Conservation (phyloP, 2,113 vertebrate species). For the Ovis canadensis region DNA sequence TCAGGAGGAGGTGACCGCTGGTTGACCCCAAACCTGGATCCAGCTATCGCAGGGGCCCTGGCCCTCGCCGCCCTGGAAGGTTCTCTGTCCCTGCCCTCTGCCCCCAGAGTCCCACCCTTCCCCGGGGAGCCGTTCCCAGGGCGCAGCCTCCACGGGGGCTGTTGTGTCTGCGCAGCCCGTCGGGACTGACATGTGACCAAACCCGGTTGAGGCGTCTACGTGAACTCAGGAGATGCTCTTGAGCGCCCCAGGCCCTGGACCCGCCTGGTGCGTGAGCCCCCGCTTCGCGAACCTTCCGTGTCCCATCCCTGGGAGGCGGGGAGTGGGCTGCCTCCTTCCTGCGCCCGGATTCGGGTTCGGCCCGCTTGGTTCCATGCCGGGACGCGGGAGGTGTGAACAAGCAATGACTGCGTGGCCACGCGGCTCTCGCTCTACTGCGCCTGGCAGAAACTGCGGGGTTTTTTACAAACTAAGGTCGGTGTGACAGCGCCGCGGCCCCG, state of each 20-base stretch:
- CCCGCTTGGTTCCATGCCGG: neutral
- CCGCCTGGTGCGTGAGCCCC: neutral
- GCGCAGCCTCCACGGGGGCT: too few species aligned
- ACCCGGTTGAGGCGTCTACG: neutral
- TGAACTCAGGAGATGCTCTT: neutral
- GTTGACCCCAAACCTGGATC: neutral
- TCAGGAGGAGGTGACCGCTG: neutral
- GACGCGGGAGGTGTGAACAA: neutral
- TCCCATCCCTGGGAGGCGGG: neutral
- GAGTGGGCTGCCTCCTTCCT: neutral
- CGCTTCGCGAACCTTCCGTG: neutral
- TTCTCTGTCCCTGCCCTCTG: accelerated
- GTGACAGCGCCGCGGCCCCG: neutral
- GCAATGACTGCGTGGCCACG: neutral
- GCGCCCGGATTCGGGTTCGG: neutral
- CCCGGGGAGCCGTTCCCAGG: neutral
- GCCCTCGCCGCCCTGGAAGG: neutral
- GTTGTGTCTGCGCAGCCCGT: neutral
- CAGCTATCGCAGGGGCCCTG: neutral
- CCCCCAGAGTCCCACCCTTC: neutral
- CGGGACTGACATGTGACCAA: neutral
- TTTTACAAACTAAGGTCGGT: neutral
- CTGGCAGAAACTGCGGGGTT: neutral
- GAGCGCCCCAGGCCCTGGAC: neutral
- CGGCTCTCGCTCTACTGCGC: neutral